Evolutionary conservation across 2,113 vertebrate genomes (phyloP), one percentile per base, ranked within the genome.

Genomic region (Misgurnus mizolepis): DNA sequence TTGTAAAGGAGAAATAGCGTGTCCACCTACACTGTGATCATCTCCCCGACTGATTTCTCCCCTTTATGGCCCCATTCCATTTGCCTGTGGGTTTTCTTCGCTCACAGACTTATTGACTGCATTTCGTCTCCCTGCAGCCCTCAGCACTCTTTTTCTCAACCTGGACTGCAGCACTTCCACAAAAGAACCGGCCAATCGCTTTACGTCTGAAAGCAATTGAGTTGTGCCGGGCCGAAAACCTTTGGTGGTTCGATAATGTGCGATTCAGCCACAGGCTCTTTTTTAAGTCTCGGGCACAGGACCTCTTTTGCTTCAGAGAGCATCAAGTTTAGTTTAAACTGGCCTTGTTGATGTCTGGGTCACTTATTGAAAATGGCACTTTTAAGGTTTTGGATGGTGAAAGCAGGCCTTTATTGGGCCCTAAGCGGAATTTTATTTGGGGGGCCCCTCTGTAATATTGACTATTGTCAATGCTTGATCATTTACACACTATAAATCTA

Each of bases 1-100:
- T 49, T 67, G 64, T 80, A 80, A 77, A 76, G 53, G 22, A 76
- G 56, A 71, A 72, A 83, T 34, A 66, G 27, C 78, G 77, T 43
- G 64, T 58, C 69, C 79, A 81, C 71, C 34, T 68, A 39, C 65
- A 61, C 10, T 9, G 41, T 5, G 61, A 49, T 80, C 73, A 80
- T 71, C 56, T 70, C 64, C 62, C 60, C 40, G 4, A 61, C 41
- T 12, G 69, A 74, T 49, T 77, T 15, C 55, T 15, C 39, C 75
- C 18, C 45, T 61, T 64, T 41, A 49, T 69, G 60, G 74, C 74
- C 58, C 17, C 18, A 11, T 68, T 69, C 66, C 45, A 84, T 81
- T 84, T 68, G 43, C 70, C 45, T 78, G 47, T 74, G 76, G 66
- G 62, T 84, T 73, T 43, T 56, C 70, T 75, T 17, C 64, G 62